Percentiles rank a stretch among this genome's conserved stretches.
Conservation (phyloP, 2,888 invertebrate genomes). For the Therioaphis trifolii region DNA sequence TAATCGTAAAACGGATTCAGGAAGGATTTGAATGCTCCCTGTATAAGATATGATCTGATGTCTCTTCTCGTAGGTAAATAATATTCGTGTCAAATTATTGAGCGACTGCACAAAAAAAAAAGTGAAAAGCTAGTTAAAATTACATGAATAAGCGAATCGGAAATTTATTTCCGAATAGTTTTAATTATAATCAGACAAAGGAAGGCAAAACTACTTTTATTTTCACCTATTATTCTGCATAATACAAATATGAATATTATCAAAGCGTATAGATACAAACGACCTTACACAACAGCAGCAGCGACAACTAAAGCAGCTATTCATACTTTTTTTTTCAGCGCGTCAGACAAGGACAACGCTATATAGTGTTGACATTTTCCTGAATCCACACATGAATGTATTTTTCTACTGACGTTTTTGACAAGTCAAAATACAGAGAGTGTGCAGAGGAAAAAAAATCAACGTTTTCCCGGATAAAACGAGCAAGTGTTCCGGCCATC, state of each 20-base stretch:
- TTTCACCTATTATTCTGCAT: background rate
- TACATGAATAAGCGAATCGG: background rate
- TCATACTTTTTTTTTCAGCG: slow-evolving; percentile 22
- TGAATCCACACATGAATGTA: background rate
- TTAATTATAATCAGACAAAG: slow-evolving; percentile 35
- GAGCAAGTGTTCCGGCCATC: slow-evolving; percentile 45
- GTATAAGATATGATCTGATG: too few species aligned
- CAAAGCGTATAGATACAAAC: slow-evolving; percentile 19
- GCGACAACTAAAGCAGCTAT: slow-evolving; percentile 11
- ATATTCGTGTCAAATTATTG: background rate
- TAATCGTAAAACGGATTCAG: too few species aligned
- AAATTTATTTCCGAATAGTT: slow-evolving; percentile 22
- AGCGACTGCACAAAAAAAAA: background rate
- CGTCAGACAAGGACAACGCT: slow-evolving; percentile 32
- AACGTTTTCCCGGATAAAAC: slow-evolving; percentile 23
- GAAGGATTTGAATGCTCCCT: too few species aligned
- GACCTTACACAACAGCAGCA: slow-evolving; percentile 43
- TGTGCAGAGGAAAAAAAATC: background rate
- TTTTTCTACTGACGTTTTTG: background rate
- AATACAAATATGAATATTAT: slow-evolving; percentile 36
- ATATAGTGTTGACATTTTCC: slow-evolving; percentile 26
- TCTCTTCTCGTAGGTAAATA: too few species aligned
- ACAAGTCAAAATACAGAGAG: background rate
- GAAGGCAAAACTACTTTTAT: background rate
- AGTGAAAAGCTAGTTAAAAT: slow-evolving; percentile 12